phyloP scores from a whole-genome alignment of 2,888 invertebrate species.

The Epinotia bilunana region DNA sequence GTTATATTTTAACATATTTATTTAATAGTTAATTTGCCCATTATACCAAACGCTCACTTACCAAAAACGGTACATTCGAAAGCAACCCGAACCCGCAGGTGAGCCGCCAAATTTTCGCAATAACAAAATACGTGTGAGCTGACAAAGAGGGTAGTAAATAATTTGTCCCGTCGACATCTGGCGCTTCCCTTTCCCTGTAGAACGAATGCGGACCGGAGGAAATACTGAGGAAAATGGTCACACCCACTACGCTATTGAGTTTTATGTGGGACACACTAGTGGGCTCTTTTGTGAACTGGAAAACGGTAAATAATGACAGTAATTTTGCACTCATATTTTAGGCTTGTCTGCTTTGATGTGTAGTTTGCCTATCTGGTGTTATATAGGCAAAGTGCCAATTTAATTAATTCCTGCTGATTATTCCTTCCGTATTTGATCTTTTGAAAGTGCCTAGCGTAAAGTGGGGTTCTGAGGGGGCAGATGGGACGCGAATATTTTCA shows the following conservation, averaged over 20 bases:
- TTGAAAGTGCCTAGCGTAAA: too few species aligned
- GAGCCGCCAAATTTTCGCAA: constrained; percentile 56
- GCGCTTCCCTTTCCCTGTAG: constrained; percentile 78
- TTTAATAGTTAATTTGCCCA: too few species aligned
- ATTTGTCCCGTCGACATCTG: constrained; percentile 80
- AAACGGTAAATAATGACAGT: constrained; percentile 17
- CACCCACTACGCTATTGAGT: constrained; percentile 74
- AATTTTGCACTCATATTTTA: constrained; percentile 15
- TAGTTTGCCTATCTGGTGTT: background rate
- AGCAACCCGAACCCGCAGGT: constrained; percentile 38
- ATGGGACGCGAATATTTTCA: too few species aligned
- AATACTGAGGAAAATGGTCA: constrained; percentile 72
- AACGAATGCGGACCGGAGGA: constrained; percentile 61
- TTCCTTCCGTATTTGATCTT: background rate
- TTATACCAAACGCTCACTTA: background rate
- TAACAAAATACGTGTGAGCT: constrained; percentile 59
- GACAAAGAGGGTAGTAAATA: constrained; percentile 80
- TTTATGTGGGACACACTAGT: constrained; percentile 48
- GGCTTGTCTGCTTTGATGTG: background rate
- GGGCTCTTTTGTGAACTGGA: constrained; percentile 13
- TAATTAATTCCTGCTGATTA: background rate
- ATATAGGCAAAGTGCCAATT: background rate
- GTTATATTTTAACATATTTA: too few species aligned
- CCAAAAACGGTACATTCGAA: background rate
- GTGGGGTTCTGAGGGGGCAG: too few species aligned